Base-by-base conservation (phyloP, 2,113 vertebrate species). In the Hirundichthys speculiger region DNA sequence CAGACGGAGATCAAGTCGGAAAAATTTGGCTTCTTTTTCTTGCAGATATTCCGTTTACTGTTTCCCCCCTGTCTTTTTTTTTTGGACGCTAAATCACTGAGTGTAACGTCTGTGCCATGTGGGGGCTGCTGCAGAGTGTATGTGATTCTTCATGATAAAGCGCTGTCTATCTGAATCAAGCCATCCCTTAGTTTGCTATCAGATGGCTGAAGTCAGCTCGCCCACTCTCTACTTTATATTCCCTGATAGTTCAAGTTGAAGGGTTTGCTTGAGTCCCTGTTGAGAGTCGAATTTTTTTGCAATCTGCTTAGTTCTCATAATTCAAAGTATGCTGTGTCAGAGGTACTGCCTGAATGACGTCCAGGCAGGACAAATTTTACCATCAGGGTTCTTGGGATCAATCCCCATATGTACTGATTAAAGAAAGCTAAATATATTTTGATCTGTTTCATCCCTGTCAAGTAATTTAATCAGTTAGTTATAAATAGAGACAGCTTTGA, bases 291-390 rank as follows among this genome's bases (percentile, higher is more conserved):
- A 74, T 77, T 80, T 73, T 66, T 79, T 83, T 79, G 72, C 72
- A 86, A 73, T 53, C 76, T 1, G 13, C 68, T 84, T 52, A 51
- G 41, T 61, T 73, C 69, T 39, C 73, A 60, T 65, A 85, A 87
- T 58, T 79, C 69, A 73, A 53, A 64, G 60, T 69, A 25, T 82
- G 83, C 86, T 85, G 77, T 85, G 78, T 83, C 75, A 83, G 83
- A 83, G 55, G 53, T 64, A 74, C 58, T 74, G 76, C 57, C 71
- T 68, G 38, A 78, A 77, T 66, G 66, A 79, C 65, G 34, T 18
- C 24, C n/a, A n/a, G n/a, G 27, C 48, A 41, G 41, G 62, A 38
- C 46, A 64, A 54, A 65, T 81, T 62, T 49, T 59, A 61, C 48
- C n/a, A 13, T 13, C 21, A n/a, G 5, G 10, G 25, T 49, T 18